Percentiles rank a stretch among this genome's conserved stretches.
These are phyloP conservation scores for Drosophila burlai DNA, from an alignment of 1,140 invertebrate genomes.

Conservation along the genomic window DNA sequence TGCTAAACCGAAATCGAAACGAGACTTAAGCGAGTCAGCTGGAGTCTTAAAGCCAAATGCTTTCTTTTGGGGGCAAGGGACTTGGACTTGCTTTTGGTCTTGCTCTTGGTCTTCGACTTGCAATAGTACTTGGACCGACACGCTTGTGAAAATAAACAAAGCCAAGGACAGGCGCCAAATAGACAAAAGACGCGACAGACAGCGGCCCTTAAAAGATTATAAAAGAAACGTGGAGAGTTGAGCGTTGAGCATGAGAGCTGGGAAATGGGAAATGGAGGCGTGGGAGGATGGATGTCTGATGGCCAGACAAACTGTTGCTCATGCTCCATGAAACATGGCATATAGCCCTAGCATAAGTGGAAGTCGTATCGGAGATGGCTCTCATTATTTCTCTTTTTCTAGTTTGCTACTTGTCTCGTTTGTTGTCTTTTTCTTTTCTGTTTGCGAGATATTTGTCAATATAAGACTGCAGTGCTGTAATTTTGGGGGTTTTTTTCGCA, in stretches of 20 bases:
- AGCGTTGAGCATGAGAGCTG: background rate
- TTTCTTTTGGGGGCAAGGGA: constrained; percentile 58
- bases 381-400: constrained; percentile 36
- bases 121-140: constrained; percentile 12
- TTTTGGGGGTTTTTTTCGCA: background rate
- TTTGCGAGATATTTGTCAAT: constrained; percentile 25
- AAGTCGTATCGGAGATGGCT: constrained; percentile 39
- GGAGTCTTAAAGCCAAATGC: constrained; percentile 56
- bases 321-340: constrained; percentile 44
- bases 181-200: constrained; percentile 70
- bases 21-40: constrained; percentile 3
- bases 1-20: constrained; percentile 1
- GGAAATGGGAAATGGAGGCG: background rate
- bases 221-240: constrained; percentile 46
- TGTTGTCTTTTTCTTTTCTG: constrained; percentile 1
- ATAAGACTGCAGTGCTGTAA: background rate
- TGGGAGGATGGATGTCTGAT: constrained; percentile 38
- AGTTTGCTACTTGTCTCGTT: constrained; percentile 9
- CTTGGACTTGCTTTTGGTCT: constrained; percentile 14
- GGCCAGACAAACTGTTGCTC: constrained; percentile 51
- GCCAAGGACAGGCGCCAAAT: constrained; percentile 57
- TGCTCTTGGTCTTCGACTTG: background rate
- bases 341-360: constrained; percentile 40
- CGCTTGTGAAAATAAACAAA: constrained; percentile 52
- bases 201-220: constrained; percentile 73